Percentiles rank a stretch among this genome's conserved stretches.
Evolutionary conservation across 2,113 vertebrate species (phyloP).

Genomic region (Oriolus oriolus): DNA sequence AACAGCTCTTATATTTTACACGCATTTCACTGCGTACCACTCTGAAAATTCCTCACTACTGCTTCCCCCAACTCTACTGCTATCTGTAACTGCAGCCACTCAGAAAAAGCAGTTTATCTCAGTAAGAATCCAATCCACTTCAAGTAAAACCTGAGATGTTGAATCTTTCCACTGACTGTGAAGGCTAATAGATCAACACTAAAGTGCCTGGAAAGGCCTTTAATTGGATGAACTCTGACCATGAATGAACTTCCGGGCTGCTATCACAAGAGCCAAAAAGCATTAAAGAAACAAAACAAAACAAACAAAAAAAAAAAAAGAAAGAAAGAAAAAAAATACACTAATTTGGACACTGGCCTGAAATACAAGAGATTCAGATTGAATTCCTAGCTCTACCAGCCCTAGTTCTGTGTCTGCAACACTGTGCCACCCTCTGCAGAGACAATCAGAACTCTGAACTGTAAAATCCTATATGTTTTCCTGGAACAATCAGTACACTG

Average conservation of each 20-base stretch:
- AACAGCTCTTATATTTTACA: accelerated
- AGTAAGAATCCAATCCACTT: not conserved
- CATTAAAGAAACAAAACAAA: not conserved
- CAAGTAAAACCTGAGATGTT: not conserved
- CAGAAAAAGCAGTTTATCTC: not conserved
- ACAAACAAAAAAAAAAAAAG: not conserved
- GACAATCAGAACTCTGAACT: not conserved
- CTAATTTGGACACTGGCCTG: not conserved
- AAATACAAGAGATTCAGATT: not conserved
- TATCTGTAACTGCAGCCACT: not conserved
- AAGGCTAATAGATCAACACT: not conserved
- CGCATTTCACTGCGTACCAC: not conserved
- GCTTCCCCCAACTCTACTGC: not conserved
- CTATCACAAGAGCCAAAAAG: not conserved
- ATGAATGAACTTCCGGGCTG: not conserved
- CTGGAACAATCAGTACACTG: not conserved
- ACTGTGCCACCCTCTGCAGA: not conserved
- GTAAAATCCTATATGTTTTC: not conserved
- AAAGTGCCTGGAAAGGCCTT: not conserved
- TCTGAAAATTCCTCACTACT: not conserved
- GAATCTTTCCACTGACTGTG: not conserved
- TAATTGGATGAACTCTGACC: not conserved
- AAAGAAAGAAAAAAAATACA: not conserved
- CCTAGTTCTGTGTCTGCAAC: not conserved
- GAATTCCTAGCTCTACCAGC: not conserved